Percentiles rank a stretch among this genome's conserved stretches.
phyloP scores from a whole-genome alignment of 2,797 vertebrate species.

The Tragelaphus eurycerus region DNA sequence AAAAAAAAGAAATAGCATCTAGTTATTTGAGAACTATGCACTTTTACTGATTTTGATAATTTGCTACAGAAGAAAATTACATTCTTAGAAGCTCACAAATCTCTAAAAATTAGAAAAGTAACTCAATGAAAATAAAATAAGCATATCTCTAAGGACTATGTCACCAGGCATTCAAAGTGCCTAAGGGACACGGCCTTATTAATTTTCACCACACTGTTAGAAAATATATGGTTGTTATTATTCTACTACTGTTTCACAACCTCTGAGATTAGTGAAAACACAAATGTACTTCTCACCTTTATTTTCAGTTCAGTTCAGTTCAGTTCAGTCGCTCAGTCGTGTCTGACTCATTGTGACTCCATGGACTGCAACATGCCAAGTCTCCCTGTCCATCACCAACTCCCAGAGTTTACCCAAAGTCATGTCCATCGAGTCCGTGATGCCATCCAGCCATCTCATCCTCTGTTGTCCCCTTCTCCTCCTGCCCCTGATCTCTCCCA shows the following conservation, averaged over 20 bases:
- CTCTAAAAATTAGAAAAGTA: not conserved
- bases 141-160: not conserved
- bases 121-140: not conserved
- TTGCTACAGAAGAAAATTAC: not conserved
- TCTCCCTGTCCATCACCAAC: not conserved
- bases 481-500: not conserved
- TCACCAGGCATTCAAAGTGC: not conserved
- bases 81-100: not conserved
- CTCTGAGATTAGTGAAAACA: not conserved
- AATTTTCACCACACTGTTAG: not conserved
- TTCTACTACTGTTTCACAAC: not conserved
- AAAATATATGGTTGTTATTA: not conserved
- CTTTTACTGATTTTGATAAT: not conserved
- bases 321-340: not conserved
- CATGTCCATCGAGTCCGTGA: not conserved
- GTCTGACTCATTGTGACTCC: not conserved
- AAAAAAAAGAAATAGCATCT: not conserved
- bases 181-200: not conserved
- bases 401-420: not conserved
- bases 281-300: not conserved
- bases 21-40: not conserved
- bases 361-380: not conserved
- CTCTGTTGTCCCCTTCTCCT: not conserved
- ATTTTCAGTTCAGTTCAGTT: not conserved
- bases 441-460: not conserved